These are phyloP conservation scores for Euwallacea fornicatus DNA, from an alignment of 1,140 invertebrate species.

Conservation along the genomic window DNA sequence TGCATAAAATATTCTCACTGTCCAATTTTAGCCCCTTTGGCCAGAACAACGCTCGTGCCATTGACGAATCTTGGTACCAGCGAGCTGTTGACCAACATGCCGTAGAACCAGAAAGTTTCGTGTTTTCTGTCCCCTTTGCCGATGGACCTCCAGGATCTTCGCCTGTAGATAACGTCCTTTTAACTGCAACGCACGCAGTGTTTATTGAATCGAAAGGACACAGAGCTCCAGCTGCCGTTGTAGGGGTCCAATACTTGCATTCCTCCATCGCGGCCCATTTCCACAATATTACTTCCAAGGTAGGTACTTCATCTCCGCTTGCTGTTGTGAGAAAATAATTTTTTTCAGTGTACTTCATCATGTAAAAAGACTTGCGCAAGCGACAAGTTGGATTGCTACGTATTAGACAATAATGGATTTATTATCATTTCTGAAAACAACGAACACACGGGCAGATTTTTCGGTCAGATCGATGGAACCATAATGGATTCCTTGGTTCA, in stretches of 20 bases:
- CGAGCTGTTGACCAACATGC: slow-evolving; percentile 88
- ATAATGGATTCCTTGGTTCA: slow-evolving; percentile 92
- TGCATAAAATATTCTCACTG: neutral
- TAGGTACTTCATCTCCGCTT: slow-evolving; percentile 47
- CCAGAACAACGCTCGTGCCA: slow-evolving; percentile 76
- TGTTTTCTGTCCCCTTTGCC: slow-evolving; percentile 88
- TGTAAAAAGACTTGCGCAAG: slow-evolving; percentile 85
- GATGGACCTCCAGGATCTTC: slow-evolving; percentile 60
- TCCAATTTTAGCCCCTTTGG: slow-evolving; percentile 72
- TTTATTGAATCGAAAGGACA: slow-evolving; percentile 83
- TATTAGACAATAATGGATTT: slow-evolving; percentile 91
- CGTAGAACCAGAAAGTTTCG: slow-evolving; percentile 85
- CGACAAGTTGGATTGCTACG: slow-evolving; percentile 85
- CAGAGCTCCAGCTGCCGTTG: slow-evolving; percentile 85
- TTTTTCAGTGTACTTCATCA: slow-evolving; percentile 69
- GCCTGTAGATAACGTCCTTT: slow-evolving; percentile 63
- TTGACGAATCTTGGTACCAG: slow-evolving; percentile 90
- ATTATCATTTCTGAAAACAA: slow-evolving; percentile 86
- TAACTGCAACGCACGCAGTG: slow-evolving; percentile 88
- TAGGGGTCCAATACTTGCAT: slow-evolving; percentile 84
- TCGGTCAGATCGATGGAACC: slow-evolving; percentile 91
- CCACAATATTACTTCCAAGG: slow-evolving; percentile 81
- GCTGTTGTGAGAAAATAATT: slow-evolving; percentile 6
- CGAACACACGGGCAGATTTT: slow-evolving; percentile 84
- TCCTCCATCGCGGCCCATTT: slow-evolving; percentile 79